phyloP scores from a whole-genome alignment of 1,140 invertebrate genomes.

The Calephelis virginiensis region DNA sequence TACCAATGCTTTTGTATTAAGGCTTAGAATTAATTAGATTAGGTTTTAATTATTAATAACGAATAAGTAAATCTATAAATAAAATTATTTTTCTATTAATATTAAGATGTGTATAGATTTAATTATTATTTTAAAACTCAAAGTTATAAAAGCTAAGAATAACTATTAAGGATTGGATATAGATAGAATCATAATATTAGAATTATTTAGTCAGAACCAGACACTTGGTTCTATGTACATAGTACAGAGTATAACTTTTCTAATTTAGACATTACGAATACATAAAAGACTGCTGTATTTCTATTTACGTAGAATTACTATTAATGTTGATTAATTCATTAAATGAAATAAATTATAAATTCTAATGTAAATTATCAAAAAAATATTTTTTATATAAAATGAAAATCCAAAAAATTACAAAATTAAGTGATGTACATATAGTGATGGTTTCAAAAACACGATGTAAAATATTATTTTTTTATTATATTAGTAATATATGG shows the following conservation, averaged over 20 bases:
- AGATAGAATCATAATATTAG: background rate
- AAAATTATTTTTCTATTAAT: conserved; percentile 5
- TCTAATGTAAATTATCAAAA: background rate
- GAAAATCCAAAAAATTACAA: background rate
- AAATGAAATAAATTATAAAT: conserved; percentile 5
- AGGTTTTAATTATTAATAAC: background rate
- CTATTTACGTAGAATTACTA: background rate
- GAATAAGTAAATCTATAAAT: background rate
- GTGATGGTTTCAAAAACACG: too few relatives aligned
- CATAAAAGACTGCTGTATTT: background rate
- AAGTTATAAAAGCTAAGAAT: background rate
- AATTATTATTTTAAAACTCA: background rate
- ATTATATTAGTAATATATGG: too few relatives aligned
- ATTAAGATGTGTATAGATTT: background rate
- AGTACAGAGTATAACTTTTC: background rate
- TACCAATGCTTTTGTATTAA: conserved; percentile 13
- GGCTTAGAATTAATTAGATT: background rate
- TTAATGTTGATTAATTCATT: background rate
- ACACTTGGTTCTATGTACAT: background rate
- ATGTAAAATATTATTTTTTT: too few relatives aligned
- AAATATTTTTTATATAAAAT: background rate
- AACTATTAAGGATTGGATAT: background rate
- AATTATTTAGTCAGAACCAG: background rate
- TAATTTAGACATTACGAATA: background rate
- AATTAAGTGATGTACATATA: background rate